Evolutionary conservation across 2,797 vertebrate genomes (phyloP), one percentile per base, ranked within the genome.

Genomic region (Acanthopagrus latus): DNA sequence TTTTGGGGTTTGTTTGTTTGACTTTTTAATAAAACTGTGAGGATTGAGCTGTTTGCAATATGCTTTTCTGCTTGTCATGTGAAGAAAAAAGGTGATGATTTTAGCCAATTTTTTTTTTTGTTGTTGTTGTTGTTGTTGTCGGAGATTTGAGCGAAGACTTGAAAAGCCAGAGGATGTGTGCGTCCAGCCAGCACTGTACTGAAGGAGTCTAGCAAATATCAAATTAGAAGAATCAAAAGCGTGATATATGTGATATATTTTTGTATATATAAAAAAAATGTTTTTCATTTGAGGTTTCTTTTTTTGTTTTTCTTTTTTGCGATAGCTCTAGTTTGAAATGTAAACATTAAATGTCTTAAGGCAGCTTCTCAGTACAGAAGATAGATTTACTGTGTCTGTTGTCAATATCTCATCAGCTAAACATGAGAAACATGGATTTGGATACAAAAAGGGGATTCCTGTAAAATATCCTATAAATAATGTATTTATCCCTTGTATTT

Each of bases 391-490:
- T 94, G 95, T 95, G 83, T 92, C n/a, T n/a, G 86, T 91, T 83
- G 88, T 92, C 95, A 94, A 94, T 93, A 96, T 96, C 95, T 96
- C 94, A 97, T 95, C 96, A 95, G 96, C 94, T 96, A 96, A 96
- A 96, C 92, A 96, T 93, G 94, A 95, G 95, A 96, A 95, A 95
- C 93, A 96, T 95, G 94, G 91, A 95, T 96, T 97, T 95, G 94
- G 91, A 93, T 93, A 92, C 88, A 93, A 91, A 93, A 82, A 91
- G 94, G 95, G 96, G 95, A 95, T 95, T 91, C 95, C 95, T 97
- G 97, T 98, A 97, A 97, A 96, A 97, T 97, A 97, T 96, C 94
- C 96, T 97, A 97, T 97, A 98, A 98, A 98, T 98, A 97, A 96
- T 98, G 97, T 98, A 97, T 98, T 97, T 98, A 97, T 97, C 97